Evolutionary conservation across 2,797 vertebrate species (phyloP), one percentile per base, ranked within the genome.

Genomic region (Adelosebastes latens): DNA sequence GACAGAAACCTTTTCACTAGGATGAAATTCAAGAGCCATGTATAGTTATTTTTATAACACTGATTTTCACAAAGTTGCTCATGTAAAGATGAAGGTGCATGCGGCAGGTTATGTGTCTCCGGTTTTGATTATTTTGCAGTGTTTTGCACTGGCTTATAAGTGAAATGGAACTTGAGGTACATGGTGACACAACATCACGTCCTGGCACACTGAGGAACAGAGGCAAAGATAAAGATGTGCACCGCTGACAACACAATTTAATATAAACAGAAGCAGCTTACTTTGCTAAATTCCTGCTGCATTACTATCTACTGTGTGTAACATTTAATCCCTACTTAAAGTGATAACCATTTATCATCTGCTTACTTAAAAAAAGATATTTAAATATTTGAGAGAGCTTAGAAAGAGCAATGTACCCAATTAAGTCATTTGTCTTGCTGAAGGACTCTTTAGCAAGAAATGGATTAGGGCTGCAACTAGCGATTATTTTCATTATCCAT

Each of bases 261-360:
- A 52, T 25, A 72, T 53, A 71, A 85, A 83, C 46, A 82, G 12
- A 75, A 68, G 25, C 22, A 9, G 49, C 64, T 78, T 25, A 63
- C 25, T 56, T 22, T 29, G 60, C 16, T 78, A 8, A 72, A 79
- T 59, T 64, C n/a, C 46, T 75, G 18, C 67, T 34, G 58, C 16
- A 14, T 62, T n/a, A 39, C 62, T 27, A 32, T 52, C n/a, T 24
- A 36, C 39, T 22, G 2, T 81, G 1, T 80, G 42, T 16, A 56
- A 55, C 12, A 77, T 68, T 66, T 36, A 66, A 75, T 68, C 27
- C 46, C 34, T 20, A 58, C 5, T 31, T 5, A 52, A 22, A 39
- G 10, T 27, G 29, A 36, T n/a, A 9, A 56, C 22, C 36, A 18
- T 55, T 10, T 3, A 39, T 63, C 29, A 24, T 56, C 25, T 42